Conservation (phyloP, 2,888 invertebrate genomes). For the Stenodera caucasica region DNA sequence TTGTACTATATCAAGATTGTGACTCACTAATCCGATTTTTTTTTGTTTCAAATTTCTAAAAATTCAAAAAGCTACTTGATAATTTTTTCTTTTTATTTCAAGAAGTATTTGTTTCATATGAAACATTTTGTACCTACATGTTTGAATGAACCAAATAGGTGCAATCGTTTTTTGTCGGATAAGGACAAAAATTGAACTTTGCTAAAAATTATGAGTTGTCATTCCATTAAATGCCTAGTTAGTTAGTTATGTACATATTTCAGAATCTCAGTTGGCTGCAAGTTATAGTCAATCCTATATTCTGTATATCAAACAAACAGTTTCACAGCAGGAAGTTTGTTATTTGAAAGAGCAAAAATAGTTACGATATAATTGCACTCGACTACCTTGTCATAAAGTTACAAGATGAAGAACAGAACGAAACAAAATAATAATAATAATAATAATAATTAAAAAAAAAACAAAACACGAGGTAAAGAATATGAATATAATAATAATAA, state of each 20-base stretch:
- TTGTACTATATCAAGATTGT: no score
- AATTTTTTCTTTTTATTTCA: no score
- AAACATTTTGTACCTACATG: no score
- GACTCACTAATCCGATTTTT: no score
- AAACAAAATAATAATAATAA: not conserved
- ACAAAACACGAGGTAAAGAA: no score
- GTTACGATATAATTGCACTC: slow-evolving; percentile 29
- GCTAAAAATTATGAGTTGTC: slow-evolving; percentile 24
- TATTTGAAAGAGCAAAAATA: slow-evolving; percentile 28
- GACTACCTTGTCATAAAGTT: slow-evolving; percentile 22
- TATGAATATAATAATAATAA: not conserved
- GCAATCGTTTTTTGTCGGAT: not conserved
- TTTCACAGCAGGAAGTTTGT: slow-evolving; percentile 35
- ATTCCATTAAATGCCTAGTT: slow-evolving; percentile 27
- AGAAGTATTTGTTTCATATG: no score
- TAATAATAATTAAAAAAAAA: not conserved
- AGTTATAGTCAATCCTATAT: slow-evolving; percentile 29
- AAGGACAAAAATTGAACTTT: slow-evolving; percentile 11
- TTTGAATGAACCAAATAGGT: no score
- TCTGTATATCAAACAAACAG: slow-evolving; percentile 32
- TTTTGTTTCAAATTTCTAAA: no score
- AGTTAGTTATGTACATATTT: slow-evolving; percentile 31
- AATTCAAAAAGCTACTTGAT: no score
- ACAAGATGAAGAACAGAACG: not conserved
- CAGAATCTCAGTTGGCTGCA: slow-evolving; percentile 25